These are phyloP conservation scores for Chaetodon trifasciatus DNA, from an alignment of 2,797 vertebrate genomes.

Conservation along the genomic window DNA sequence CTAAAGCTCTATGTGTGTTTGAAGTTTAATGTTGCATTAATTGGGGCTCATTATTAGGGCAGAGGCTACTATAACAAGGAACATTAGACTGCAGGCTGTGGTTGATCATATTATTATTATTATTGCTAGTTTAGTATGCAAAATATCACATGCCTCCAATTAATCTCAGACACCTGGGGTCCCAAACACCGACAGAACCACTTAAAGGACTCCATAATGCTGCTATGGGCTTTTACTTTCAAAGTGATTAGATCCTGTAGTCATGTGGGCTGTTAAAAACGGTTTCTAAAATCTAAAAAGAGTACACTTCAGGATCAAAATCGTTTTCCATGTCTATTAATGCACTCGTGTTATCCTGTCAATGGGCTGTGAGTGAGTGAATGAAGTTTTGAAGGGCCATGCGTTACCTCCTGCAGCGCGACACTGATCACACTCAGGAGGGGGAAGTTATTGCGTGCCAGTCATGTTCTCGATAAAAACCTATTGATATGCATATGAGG, in stretches of 20 bases:
- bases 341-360: neutral
- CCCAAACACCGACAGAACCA: neutral
- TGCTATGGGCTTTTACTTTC: neutral
- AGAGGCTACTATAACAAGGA: neutral
- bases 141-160: neutral
- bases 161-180: neutral
- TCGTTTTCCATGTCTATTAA: neutral
- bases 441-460: slow-evolving; percentile 40
- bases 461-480: slow-evolving; percentile 19
- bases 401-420: slow-evolving; percentile 40
- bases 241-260: neutral
- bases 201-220: neutral
- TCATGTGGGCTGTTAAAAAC: neutral
- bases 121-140: neutral
- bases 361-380: slow-evolving; percentile 17
- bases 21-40: neutral
- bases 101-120: neutral
- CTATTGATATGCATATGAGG: slow-evolving; percentile 62
- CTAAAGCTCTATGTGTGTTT: neutral
- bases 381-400: slow-evolving; percentile 34
- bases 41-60: neutral
- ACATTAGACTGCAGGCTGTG: neutral
- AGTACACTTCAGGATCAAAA: neutral
- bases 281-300: neutral
- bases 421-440: slow-evolving; percentile 6